Evolutionary conservation across 1,140 invertebrate genomes (phyloP), one percentile per base, ranked within the genome.

Genomic region (Octopus sinensis): DNA sequence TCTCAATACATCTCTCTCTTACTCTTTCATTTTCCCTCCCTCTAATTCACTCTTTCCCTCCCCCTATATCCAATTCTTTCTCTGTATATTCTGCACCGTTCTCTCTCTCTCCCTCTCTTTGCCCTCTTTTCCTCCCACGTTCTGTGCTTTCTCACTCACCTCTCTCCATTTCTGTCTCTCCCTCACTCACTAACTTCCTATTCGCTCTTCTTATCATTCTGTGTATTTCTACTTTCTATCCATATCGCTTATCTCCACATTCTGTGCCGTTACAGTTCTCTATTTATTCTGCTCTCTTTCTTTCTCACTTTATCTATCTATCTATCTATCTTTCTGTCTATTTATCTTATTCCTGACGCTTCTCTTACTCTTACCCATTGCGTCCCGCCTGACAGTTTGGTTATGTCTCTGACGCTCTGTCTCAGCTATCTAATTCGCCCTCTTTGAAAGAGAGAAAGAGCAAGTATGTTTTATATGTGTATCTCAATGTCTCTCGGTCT

Each of bases 121-220:
- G 4, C 5, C 53, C 53, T 80, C 75, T 53, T 51, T 80, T 78
- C 53, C 43, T 43, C 68, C 79, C 43, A n/a, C 68, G n/a, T 54
- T 80, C 76, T 80, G 51, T 68, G 51, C 51, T n/a, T 23, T 68
- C 56, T 76, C 53, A 17, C 53, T 68, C 73, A 43, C 80, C 53
- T 82, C n/a, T 56, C 43, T 82, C 81, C 80, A 1, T 56, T 51
- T 80, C 77, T 82, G 13, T 56, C 54, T 82, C 81, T 80, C n/a
- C 53, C 77, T 82, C 23, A 23, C 54, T 54, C 54, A 7, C 75
- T 76, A 7, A 52, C 54, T 76, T 80, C 53, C 52, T 53, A 52
- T 76, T 54, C 51, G 7, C 56, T 43, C 43, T 54, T 43, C 54
- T 82, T 56, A n/a, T 13, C 17, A 52, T 82, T 54, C 54, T 30